Percentiles rank a stretch among this genome's conserved stretches.
phyloP scores from a whole-genome alignment of 2,797 vertebrate genomes.

The Labeo calbasu region DNA sequence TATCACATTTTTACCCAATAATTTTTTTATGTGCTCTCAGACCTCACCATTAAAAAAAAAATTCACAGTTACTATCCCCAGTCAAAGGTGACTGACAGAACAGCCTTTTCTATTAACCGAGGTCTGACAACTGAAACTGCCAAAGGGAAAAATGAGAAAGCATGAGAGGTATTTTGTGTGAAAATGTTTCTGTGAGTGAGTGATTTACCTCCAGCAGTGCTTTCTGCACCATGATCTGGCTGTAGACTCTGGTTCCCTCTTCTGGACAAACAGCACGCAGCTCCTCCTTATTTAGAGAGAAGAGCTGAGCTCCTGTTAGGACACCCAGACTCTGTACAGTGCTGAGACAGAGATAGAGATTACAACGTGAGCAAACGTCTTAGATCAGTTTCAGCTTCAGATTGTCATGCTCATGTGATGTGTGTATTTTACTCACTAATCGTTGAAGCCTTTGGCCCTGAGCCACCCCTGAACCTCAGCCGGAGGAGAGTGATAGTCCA shows the following conservation, averaged over 20 bases:
- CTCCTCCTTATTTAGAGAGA: conserved; percentile 79
- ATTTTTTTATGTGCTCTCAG: background rate
- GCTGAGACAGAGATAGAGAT: conserved; percentile 67
- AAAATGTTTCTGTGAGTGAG: background rate
- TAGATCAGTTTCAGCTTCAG: background rate
- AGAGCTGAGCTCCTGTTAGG: conserved; percentile 80
- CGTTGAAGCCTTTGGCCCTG: conserved; percentile 79
- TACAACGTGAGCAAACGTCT: background rate
- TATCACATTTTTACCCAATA: background rate
- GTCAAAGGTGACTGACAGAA: background rate
- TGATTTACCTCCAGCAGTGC: conserved; percentile 82
- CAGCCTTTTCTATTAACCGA: background rate
- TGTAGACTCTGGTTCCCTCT: conserved; percentile 83
- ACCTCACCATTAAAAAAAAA: background rate
- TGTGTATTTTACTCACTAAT: conserved; percentile 75
- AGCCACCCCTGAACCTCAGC: conserved; percentile 83
- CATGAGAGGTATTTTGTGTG: background rate
- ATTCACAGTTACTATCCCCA: background rate
- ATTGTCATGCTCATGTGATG: background rate
- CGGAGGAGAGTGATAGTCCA: conserved; percentile 74
- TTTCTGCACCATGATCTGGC: conserved; percentile 84
- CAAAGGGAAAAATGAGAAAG: background rate
- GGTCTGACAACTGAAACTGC: background rate
- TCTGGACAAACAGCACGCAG: conserved; percentile 75
- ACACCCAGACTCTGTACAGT: conserved; percentile 79